phyloP scores from a whole-genome alignment of 2,888 invertebrate species.

The Metopia argyrocephala region DNA sequence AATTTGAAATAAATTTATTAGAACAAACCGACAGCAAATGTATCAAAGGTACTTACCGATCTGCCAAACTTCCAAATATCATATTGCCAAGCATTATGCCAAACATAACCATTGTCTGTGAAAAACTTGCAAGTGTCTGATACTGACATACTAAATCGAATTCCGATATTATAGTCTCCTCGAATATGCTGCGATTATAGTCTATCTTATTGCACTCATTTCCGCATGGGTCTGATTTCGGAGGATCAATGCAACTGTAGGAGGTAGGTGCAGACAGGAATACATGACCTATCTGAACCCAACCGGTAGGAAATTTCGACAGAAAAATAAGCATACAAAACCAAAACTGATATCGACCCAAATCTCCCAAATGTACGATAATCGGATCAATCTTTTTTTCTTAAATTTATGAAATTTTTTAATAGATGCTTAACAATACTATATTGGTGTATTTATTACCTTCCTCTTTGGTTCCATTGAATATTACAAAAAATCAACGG shows the following conservation, averaged over 20 bases:
- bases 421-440: neutral
- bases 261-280: conserved; percentile 86
- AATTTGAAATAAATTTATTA: conserved; percentile 22
- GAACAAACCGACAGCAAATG: neutral
- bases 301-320: conserved; percentile 88
- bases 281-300: conserved; percentile 89
- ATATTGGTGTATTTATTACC: neutral
- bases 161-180: conserved; percentile 86
- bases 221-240: conserved; percentile 77
- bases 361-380: conserved; percentile 84
- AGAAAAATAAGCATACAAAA: conserved; percentile 85
- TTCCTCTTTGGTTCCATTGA: conserved; percentile 27
- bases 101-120: conserved; percentile 88
- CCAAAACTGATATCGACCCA: conserved; percentile 87
- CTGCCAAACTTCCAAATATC: conserved; percentile 86
- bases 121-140: conserved; percentile 84
- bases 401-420: conserved; percentile 17
- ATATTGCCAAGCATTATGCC: conserved; percentile 88
- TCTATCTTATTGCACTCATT: conserved; percentile 80
- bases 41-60: conserved; percentile 81
- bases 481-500: too few relatives aligned
- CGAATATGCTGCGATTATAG: conserved; percentile 83
- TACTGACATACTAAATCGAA: conserved; percentile 83
- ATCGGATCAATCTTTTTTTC: conserved; percentile 80
- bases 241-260: conserved; percentile 79